phyloP scores from a whole-genome alignment of 2,888 invertebrate species.

The Agrotis puta region DNA sequence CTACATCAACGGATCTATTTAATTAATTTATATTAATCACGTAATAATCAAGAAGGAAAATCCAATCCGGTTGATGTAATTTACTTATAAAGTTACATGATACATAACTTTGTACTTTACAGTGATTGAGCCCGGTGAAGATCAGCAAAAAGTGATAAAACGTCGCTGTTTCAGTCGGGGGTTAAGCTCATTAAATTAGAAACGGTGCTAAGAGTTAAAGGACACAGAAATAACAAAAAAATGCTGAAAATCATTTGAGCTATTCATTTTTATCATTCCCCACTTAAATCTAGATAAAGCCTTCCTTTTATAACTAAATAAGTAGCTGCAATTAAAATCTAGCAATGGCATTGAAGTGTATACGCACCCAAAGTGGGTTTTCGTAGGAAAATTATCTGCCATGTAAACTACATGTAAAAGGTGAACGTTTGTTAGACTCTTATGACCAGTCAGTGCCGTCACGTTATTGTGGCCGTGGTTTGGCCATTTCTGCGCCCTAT shows the following conservation, averaged over 20 bases:
- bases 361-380: too few species aligned
- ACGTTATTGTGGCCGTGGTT: too few species aligned
- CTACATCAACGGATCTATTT: background rate
- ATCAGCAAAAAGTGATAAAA: conserved; percentile 6
- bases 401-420: too few species aligned
- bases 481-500: too few species aligned
- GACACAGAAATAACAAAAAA: conserved; percentile 14
- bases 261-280: background rate
- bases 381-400: too few species aligned
- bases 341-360: background rate
- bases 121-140: conserved; percentile 17
- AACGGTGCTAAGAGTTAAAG: conserved; percentile 4
- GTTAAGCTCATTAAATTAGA: conserved; percentile 22
- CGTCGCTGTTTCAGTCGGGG: background rate
- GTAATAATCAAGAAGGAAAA: conserved; percentile 21
- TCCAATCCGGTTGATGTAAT: conserved; percentile 69
- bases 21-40: conserved; percentile 4
- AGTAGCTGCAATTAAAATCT: conserved; percentile 1
- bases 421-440: too few species aligned
- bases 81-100: conserved; percentile 71
- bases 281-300: background rate
- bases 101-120: conserved; percentile 17
- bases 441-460: too few species aligned
- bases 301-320: conserved; percentile 1
- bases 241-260: background rate